These are phyloP conservation scores for Heterodera filipjevi DNA, from an alignment of 2,888 invertebrate genomes.

Conservation along the genomic window DNA sequence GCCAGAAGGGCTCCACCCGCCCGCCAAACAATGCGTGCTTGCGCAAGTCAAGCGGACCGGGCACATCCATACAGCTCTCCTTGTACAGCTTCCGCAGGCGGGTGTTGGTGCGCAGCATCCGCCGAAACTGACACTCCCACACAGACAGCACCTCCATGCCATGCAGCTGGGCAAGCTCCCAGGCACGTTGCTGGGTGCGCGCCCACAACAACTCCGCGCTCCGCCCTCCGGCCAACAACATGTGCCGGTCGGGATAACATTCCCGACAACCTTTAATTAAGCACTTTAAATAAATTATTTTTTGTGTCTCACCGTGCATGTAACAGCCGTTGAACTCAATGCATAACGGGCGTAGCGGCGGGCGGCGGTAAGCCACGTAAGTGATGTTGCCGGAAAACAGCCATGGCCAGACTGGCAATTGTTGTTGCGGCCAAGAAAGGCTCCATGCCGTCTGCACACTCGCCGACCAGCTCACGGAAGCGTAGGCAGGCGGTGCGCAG, in stretches of 20 bases:
- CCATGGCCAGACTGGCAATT: constrained; percentile 14
- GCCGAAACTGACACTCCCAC: background rate
- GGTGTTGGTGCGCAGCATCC: background rate
- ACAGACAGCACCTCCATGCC: constrained; percentile 9
- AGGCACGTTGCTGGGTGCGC: background rate
- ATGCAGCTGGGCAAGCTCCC: background rate
- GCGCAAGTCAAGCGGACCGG: background rate
- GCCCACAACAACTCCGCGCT: background rate
- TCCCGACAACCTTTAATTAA: background rate
- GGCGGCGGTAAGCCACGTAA: background rate
- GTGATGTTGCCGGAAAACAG: background rate
- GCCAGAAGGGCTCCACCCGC: background rate
- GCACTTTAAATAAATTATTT: background rate
- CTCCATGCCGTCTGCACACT: constrained; percentile 1
- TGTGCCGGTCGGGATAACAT: background rate
- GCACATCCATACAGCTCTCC: background rate
- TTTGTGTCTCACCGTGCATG: background rate
- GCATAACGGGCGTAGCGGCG: background rate
- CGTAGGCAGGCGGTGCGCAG: constrained; percentile 14
- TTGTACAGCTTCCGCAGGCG: background rate
- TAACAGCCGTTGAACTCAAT: constrained; percentile 19
- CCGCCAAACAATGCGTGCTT: background rate
- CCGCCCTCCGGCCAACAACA: constrained; percentile 7
- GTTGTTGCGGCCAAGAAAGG: constrained; percentile 14
- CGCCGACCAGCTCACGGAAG: background rate